These are phyloP conservation scores for cat (Felis catus) DNA, from an alignment of 2,113 vertebrate genomes.

Conservation along the genomic window DNA sequence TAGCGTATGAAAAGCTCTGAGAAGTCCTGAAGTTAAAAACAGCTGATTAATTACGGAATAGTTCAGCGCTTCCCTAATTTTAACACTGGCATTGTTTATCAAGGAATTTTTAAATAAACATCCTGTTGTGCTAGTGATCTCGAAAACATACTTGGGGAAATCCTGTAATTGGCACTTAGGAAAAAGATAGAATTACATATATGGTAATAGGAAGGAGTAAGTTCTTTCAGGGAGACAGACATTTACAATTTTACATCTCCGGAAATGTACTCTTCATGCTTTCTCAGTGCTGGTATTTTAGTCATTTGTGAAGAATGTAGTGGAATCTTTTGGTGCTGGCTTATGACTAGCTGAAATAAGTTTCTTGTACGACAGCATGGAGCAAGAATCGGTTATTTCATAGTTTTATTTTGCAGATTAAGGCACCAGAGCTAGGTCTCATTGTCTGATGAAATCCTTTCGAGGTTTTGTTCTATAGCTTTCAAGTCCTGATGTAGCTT, in stretches of 20 bases:
- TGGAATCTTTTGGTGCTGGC: neutral
- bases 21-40: neutral
- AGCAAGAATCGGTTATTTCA: neutral
- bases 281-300: neutral
- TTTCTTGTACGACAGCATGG: neutral
- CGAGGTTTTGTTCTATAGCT: slow-evolving; percentile 6
- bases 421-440: neutral
- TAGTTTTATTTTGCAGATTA: slow-evolving; percentile 13
- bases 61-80: neutral
- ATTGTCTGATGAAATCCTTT: slow-evolving; percentile 41
- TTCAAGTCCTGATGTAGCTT: slow-evolving; percentile 41
- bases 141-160: slow-evolving; percentile 13
- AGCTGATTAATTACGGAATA: neutral
- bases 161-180: neutral
- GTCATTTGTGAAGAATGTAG: neutral
- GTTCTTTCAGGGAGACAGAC: neutral
- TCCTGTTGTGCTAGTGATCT: neutral
- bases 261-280: neutral
- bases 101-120: neutral
- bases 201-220: neutral
- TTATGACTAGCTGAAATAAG: neutral
- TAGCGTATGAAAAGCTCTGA: neutral
- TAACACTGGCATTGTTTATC: neutral
- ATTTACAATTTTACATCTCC: neutral
- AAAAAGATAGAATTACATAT: neutral